phyloP scores from a whole-genome alignment of 2,888 invertebrate species.

The Caenorhabditis macrosperma region DNA sequence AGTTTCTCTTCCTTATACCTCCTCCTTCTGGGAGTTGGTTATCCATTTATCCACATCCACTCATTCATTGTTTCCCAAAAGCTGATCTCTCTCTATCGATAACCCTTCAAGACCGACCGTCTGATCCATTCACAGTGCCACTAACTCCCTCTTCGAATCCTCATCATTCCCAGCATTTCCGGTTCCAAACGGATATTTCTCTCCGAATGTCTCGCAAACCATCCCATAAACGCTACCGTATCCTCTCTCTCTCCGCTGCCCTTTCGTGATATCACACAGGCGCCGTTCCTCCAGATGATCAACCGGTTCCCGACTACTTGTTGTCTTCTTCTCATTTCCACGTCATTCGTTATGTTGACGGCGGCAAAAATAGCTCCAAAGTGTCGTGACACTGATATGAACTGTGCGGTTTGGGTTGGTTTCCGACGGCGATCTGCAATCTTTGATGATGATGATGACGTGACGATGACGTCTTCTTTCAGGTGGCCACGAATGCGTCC shows the following conservation, averaged over 20 bases:
- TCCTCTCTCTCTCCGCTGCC: neutral
- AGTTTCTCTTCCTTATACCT: too few species aligned
- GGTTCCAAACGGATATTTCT: neutral
- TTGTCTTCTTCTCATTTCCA: conserved; percentile 22
- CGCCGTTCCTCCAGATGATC: conserved; percentile 39
- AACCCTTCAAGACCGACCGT: too few species aligned
- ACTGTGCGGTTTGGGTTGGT: conserved; percentile 71
- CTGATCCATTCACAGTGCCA: too few species aligned
- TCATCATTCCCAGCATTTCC: too few species aligned
- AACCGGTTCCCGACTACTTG: conserved; percentile 43
- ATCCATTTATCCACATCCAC: too few species aligned
- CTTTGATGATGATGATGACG: conserved; percentile 10
- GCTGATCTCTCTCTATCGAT: too few species aligned
- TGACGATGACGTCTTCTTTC: too few species aligned
- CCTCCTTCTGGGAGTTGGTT: too few species aligned
- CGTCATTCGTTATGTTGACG: conserved; percentile 15
- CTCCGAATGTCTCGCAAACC: too few species aligned
- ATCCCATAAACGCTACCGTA: neutral
- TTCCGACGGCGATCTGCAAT: neutral
- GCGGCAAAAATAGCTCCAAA: conserved; percentile 45
- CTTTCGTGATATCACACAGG: neutral
- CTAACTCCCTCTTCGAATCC: too few species aligned
- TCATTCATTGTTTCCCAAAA: too few species aligned
- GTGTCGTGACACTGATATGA: conserved; percentile 77
- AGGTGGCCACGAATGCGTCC: conserved; percentile 65